Base-by-base conservation (phyloP, 2,888 invertebrate genomes). In the Watsonalla cultraria region DNA sequence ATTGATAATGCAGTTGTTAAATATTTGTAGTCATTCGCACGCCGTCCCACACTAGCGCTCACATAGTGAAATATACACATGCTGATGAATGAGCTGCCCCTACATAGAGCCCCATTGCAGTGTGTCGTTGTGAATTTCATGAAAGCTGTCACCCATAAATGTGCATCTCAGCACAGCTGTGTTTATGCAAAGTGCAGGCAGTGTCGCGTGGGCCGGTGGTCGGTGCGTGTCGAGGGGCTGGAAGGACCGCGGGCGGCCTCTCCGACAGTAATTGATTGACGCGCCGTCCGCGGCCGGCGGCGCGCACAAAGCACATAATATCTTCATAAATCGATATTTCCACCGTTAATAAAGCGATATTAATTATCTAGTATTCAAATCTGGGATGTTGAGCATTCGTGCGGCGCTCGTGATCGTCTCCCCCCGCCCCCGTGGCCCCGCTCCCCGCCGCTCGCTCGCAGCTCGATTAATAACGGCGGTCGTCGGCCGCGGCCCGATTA, bases 321-420 rank as follows among this genome's bases (percentile, higher is more conserved):
- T 87, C 88, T 85, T 80, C 82, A 84, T 81, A 83, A 85, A 86
- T 86, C 88, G 88, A 86, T 83, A 82, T 84, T 86, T 81, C 85
- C 76, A 71, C 74, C 79, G 86, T 83, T 88, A 88, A 89, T 88
- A 88, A 87, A 89, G 89, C 84, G 84, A 88, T 90, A 90, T 89
- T 89, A 88, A 90, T 90, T 90, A 90, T 90, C 89, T 86, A 86
- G 86, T 89, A 89, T 88, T 87, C 89, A 89, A 88, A 89, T 89
- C 89, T 87, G 74, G 78, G 76, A 76, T 74, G 82, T 74, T 74
- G 79, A 65, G 76, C 78, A 78, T 76, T 82, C 82, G 84, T 78
- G 78, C 72, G 66, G 67, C 78, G 83, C 70, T 83, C 86, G 85
- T 83, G 86, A 84, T 83, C 66, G 65, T 53, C 53, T 51, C 64